Conservation (phyloP, 2,797 vertebrate species). For the Enteromius afrohamiltoni region DNA sequence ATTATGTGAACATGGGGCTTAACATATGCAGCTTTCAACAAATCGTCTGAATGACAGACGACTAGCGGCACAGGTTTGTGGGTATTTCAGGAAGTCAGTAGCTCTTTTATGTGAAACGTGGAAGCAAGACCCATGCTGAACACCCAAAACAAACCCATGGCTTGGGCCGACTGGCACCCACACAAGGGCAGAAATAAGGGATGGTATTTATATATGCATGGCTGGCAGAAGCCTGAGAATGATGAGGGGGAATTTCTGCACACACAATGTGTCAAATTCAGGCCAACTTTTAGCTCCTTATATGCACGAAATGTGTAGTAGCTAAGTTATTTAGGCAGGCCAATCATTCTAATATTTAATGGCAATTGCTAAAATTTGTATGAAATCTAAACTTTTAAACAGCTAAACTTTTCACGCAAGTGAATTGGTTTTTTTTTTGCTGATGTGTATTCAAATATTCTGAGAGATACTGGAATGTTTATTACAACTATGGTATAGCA, state of each 20-base stretch:
- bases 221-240: slow-evolving; percentile 71
- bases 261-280: slow-evolving; percentile 57
- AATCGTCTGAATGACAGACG: slow-evolving; percentile 74
- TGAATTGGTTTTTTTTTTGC: background rate
- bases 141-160: slow-evolving; percentile 81
- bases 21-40: slow-evolving; percentile 77
- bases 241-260: slow-evolving; percentile 63
- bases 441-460: background rate
- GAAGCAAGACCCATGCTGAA: slow-evolving; percentile 70
- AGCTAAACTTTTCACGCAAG: background rate
- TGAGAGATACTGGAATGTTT: background rate
- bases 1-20: slow-evolving; percentile 72
- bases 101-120: slow-evolving; percentile 73
- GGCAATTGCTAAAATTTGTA: background rate
- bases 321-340: background rate
- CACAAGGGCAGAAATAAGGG: slow-evolving; percentile 76
- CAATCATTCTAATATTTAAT: background rate
- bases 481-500: background rate
- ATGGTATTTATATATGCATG: slow-evolving; percentile 77
- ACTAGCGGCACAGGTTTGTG: slow-evolving; percentile 74
- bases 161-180: slow-evolving; percentile 72
- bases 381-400: too few relatives aligned
- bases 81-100: slow-evolving; percentile 75
- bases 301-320: background rate
- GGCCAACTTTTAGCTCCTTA: slow-evolving; percentile 28